Percentiles rank a stretch among this genome's conserved stretches.
Evolutionary conservation across 92 coral and sea anemone species (phyloP).

Genomic region (Muricea muricata): DNA sequence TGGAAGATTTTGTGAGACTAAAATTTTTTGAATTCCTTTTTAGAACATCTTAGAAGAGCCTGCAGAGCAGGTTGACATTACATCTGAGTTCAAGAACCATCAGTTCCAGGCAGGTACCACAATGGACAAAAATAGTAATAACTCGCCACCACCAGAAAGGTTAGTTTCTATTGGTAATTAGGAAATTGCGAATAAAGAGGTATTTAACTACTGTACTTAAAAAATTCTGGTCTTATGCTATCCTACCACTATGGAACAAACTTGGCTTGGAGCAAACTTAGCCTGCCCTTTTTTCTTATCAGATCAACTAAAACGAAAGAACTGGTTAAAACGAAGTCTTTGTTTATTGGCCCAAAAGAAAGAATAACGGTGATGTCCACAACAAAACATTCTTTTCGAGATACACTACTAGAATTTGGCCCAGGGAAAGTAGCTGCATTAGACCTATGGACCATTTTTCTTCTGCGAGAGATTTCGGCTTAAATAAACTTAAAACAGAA

Average conservation of each 20-base stretch:
- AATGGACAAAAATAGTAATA: background rate
- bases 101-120: too few relatives aligned
- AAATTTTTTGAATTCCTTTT: background rate
- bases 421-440: constrained; percentile 3
- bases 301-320: background rate
- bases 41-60: constrained; percentile 9
- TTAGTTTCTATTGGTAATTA: background rate
- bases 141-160: background rate
- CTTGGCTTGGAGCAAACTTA: too few relatives aligned
- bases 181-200: too few relatives aligned
- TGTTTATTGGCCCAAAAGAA: background rate
- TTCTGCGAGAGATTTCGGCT: constrained; percentile 35
- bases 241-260: too few relatives aligned
- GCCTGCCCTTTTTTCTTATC: background rate
- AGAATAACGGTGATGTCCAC: background rate
- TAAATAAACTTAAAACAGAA: background rate
- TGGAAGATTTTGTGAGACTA: background rate
- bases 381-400: background rate
- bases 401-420: constrained; percentile 12
- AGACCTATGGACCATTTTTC: constrained; percentile 46
- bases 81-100: background rate
- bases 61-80: background rate
- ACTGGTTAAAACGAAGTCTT: background rate
- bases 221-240: too few relatives aligned
- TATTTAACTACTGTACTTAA: too few relatives aligned